Evolutionary conservation across 2,797 vertebrate genomes (phyloP).

Genomic region (Sebastes cheni): DNA sequence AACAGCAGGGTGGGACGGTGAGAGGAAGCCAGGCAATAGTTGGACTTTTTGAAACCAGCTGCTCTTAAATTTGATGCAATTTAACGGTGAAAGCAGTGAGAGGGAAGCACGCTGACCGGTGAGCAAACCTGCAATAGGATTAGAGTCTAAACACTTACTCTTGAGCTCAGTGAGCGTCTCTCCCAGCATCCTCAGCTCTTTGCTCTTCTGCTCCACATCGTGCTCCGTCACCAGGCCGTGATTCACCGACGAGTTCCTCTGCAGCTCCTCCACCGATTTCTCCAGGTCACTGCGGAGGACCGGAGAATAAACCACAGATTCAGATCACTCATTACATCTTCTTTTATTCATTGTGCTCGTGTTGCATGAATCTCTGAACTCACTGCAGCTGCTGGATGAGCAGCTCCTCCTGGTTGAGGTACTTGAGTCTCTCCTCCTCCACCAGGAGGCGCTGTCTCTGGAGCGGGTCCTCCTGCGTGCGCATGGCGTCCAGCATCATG

Average conservation of each 20-base stretch:
- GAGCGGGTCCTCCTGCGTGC: conserved; percentile 94
- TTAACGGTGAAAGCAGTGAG: background rate
- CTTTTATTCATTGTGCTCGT: background rate
- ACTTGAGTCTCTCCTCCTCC: conserved; percentile 95
- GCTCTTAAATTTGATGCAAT: background rate
- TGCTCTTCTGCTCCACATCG: conserved; percentile 94
- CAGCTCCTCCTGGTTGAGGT: conserved; percentile 96
- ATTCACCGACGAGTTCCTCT: conserved; percentile 88
- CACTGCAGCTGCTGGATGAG: conserved; percentile 96
- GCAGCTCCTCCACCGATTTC: conserved; percentile 93
- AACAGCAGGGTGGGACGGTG: background rate
- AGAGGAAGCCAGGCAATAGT: background rate
- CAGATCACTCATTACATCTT: background rate
- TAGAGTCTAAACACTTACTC: conserved; percentile 76
- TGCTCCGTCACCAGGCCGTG: conserved; percentile 89
- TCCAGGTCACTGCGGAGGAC: conserved; percentile 88
- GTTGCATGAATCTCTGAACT: conserved; percentile 56
- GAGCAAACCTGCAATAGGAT: background rate
- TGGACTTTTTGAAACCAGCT: background rate
- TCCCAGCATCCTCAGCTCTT: conserved; percentile 91
- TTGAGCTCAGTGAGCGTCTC: conserved; percentile 93
- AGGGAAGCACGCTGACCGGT: background rate
- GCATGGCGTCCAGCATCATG: conserved; percentile 91
- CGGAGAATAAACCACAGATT: background rate
- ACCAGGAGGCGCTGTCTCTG: conserved; percentile 96